These are phyloP conservation scores for Aotus griseimembra DNA, from an alignment of 2,797 vertebrate species.

Conservation along the genomic window DNA sequence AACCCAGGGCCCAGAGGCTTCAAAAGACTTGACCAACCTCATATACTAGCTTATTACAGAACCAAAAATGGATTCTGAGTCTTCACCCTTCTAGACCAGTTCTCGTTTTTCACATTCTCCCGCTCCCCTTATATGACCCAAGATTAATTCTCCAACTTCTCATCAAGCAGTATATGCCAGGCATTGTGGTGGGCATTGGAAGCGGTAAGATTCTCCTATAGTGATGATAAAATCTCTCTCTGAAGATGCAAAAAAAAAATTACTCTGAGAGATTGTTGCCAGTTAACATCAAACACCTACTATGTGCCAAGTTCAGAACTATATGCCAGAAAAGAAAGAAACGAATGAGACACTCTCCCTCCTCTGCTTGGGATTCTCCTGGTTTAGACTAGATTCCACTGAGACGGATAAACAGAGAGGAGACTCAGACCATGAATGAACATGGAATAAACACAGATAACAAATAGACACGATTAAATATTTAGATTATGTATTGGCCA, in stretches of 20 bases:
- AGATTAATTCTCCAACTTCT: neutral
- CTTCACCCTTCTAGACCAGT: neutral
- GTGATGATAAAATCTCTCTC: neutral
- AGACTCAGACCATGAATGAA: slow-evolving; percentile 64
- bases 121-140: neutral
- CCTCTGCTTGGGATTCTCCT: neutral
- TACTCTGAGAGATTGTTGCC: neutral
- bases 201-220: neutral
- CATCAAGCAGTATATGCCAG: neutral
- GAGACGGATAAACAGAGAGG: slow-evolving; percentile 67
- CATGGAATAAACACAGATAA: slow-evolving; percentile 77
- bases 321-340: neutral
- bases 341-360: neutral
- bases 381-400: slow-evolving; percentile 44
- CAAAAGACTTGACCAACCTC: neutral
- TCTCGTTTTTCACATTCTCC: neutral
- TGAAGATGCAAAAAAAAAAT: neutral
- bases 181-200: neutral
- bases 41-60: neutral
- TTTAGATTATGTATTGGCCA: slow-evolving; percentile 76
- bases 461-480: slow-evolving; percentile 79
- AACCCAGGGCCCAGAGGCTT: neutral
- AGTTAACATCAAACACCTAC: neutral
- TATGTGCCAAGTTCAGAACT: neutral
- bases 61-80: neutral